Percentiles rank a stretch among this genome's conserved stretches.
These are phyloP conservation scores for Polypterus bichir DNA, from an alignment of 2,113 vertebrate species.

Conservation along the genomic window DNA sequence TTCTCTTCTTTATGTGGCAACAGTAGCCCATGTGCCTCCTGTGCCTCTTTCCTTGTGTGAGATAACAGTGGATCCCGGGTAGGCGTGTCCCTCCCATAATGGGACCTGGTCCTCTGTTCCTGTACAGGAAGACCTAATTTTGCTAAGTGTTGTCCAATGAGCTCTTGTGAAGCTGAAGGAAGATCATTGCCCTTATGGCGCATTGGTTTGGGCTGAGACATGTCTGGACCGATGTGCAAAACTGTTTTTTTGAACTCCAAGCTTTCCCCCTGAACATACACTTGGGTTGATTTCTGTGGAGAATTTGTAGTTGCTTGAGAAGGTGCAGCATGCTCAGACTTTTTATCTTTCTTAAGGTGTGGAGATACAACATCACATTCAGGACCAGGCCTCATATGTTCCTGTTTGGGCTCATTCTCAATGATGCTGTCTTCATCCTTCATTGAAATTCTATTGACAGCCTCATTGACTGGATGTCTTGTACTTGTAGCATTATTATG, in stretches of 20 bases:
- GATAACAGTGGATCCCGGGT: neutral
- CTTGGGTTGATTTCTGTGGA: too few species aligned
- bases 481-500: too few species aligned
- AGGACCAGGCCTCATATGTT: too few species aligned
- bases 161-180: slow-evolving; percentile 34
- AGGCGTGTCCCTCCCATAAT: neutral
- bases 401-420: too few species aligned
- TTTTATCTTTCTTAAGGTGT: too few species aligned
- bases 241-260: too few species aligned
- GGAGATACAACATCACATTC: too few species aligned
- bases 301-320: neutral
- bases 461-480: too few species aligned
- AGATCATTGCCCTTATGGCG: slow-evolving; percentile 27
- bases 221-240: too few species aligned
- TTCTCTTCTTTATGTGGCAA: slow-evolving; percentile 44
- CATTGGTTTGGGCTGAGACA: slow-evolving; percentile 8
- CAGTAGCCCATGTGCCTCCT: neutral
- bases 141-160: slow-evolving; percentile 33
- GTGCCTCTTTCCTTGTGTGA: slow-evolving; percentile 27
- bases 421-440: too few species aligned
- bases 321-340: neutral
- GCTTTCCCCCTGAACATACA: too few species aligned
- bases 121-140: slow-evolving; percentile 43
- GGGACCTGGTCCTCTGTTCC: slow-evolving; percentile 43
- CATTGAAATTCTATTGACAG: too few species aligned